A percentile compares a stretch with the other conserved stretches of the same genome.
Evolutionary conservation across 2,797 vertebrate genomes (phyloP).

Genomic region (Geotrypetes seraphini): DNA sequence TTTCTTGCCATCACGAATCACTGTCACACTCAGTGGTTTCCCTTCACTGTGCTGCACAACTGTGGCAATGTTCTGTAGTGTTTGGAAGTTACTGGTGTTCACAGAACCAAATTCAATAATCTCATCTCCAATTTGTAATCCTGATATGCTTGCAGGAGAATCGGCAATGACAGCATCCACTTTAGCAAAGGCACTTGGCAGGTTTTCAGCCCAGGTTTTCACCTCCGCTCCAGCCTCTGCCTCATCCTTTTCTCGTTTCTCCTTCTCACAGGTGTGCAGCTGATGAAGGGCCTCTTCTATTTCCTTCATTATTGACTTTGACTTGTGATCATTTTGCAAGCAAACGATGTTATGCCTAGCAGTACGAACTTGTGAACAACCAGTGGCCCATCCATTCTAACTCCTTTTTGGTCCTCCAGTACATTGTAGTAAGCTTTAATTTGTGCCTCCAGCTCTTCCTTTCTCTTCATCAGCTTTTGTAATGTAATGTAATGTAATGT

Average conservation of each 20-base stretch:
- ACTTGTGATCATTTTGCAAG: constrained; percentile 92
- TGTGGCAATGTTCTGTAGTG: constrained; percentile 74
- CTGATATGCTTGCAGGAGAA: constrained; percentile 76
- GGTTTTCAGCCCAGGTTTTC: constrained; percentile 32
- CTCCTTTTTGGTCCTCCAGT: constrained; percentile 72
- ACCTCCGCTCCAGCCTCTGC: constrained; percentile 51
- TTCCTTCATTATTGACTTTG: constrained; percentile 80
- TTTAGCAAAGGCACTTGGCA: constrained; percentile 65
- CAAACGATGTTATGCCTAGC: constrained; percentile 78
- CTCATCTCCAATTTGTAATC: constrained; percentile 77
- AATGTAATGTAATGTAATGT: too few species aligned
- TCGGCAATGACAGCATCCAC: constrained; percentile 72
- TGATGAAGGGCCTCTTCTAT: constrained; percentile 86
- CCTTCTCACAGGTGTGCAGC: constrained; percentile 78
- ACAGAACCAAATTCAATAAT: constrained; percentile 87
- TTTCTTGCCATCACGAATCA: constrained; percentile 66
- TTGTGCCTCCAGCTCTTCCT: constrained; percentile 85
- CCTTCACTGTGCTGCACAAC: constrained; percentile 93
- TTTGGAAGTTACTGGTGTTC: constrained; percentile 80
- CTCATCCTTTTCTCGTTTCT: constrained; percentile 64
- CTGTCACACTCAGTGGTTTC: constrained; percentile 69
- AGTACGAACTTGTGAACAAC: constrained; percentile 48
- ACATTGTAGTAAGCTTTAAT: constrained; percentile 83
- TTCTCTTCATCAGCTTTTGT: too few species aligned
- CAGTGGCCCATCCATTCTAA: constrained; percentile 68